Conservation (phyloP, 2,113 vertebrate species). For the Chrysochloris asiatica region DNA sequence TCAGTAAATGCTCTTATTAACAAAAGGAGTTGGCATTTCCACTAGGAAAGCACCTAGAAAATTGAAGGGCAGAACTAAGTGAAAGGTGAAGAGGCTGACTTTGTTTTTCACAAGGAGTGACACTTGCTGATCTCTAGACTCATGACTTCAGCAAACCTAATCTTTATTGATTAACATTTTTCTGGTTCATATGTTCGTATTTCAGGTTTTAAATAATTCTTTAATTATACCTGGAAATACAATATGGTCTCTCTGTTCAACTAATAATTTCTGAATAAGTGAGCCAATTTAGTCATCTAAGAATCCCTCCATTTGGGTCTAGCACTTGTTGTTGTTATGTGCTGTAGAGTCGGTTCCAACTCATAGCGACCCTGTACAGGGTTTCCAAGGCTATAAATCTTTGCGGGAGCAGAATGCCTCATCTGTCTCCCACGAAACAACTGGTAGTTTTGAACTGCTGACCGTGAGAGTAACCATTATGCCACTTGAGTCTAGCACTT, state of each 20-base stretch:
- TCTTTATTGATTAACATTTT: conserved; percentile 28
- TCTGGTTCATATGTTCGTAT: background rate
- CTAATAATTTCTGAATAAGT: background rate
- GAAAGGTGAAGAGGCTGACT: background rate
- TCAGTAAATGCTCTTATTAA: conserved; percentile 61
- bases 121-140: background rate
- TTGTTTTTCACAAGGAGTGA: conserved; percentile 11
- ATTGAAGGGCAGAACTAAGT: conserved; percentile 15
- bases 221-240: conserved; percentile 19
- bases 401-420: too few relatives aligned
- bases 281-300: background rate
- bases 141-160: background rate
- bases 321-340: too few relatives aligned
- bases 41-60: conserved; percentile 40
- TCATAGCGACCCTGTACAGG: too few relatives aligned
- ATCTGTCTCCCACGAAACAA: too few relatives aligned
- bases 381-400: too few relatives aligned
- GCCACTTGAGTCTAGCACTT: conserved; percentile 8
- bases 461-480: too few relatives aligned
- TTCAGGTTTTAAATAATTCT: conserved; percentile 26
- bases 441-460: too few relatives aligned
- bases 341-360: too few relatives aligned
- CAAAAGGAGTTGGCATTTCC: conserved; percentile 57
- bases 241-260: background rate
- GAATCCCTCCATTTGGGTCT: background rate